Evolutionary conservation across 2,113 vertebrate genomes (phyloP).

Genomic region (Xiphophorus hellerii): DNA sequence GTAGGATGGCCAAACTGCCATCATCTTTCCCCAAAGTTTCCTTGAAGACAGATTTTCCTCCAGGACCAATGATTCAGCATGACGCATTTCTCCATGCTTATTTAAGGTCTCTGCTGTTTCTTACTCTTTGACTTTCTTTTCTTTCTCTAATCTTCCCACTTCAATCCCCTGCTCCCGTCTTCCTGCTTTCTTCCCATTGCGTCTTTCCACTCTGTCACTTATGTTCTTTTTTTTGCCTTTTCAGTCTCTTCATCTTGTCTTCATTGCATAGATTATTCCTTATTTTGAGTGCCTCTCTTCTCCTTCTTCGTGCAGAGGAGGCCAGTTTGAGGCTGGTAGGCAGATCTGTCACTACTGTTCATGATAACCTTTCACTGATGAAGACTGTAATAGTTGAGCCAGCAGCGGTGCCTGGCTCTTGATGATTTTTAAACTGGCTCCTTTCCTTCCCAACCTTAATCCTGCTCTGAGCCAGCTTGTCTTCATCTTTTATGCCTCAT

Average conservation of each 20-base stretch:
- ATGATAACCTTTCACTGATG: slow-evolving; percentile 77
- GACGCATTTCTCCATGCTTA: slow-evolving; percentile 28
- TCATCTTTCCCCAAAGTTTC: slow-evolving; percentile 31
- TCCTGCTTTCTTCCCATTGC: not conserved
- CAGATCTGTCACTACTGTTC: slow-evolving; percentile 76
- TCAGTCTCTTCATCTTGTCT: slow-evolving; percentile 14
- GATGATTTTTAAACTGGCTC: slow-evolving; percentile 42
- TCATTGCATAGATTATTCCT: slow-evolving; percentile 22
- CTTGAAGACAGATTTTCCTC: slow-evolving; percentile 42
- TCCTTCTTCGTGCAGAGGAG: slow-evolving; percentile 45
- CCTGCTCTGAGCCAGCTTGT: slow-evolving; percentile 20
- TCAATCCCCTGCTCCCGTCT: not conserved
- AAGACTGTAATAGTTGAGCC: slow-evolving; percentile 75
- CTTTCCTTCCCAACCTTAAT: slow-evolving; percentile 17
- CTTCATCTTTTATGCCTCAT: slow-evolving; percentile 12
- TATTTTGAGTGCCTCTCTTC: slow-evolving; percentile 31
- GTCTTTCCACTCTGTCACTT: slow-evolving; percentile 10
- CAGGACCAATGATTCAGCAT: slow-evolving; percentile 64
- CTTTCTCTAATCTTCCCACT: not conserved
- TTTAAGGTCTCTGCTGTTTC: slow-evolving; percentile 21
- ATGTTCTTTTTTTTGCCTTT: not conserved
- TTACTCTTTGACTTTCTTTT: not conserved
- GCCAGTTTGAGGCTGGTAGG: slow-evolving; percentile 68
- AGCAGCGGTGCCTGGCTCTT: slow-evolving; percentile 60
- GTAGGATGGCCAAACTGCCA: slow-evolving; percentile 12